Percentiles rank a stretch among this genome's conserved stretches.
Evolutionary conservation across 1,140 invertebrate genomes (phyloP).

Genomic region (Trialeurodes vaporariorum): DNA sequence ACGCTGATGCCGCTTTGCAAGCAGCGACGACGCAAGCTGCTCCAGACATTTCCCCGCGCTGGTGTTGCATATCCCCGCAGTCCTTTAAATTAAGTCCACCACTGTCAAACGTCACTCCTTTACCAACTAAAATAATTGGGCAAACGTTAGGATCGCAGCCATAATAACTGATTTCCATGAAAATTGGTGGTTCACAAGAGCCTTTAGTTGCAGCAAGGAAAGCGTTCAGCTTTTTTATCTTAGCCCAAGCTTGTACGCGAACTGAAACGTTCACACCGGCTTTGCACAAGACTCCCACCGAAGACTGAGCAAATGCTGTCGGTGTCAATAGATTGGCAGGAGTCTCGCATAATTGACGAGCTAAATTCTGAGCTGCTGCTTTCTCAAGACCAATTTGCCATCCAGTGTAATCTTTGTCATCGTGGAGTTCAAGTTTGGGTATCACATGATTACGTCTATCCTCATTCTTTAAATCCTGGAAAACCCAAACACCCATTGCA

Average conservation of each 20-base stretch:
- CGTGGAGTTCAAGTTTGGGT: conserved; percentile 17
- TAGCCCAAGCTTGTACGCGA: conserved; percentile 46
- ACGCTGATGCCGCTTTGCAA: conserved; percentile 38
- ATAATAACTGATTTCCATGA: too few species aligned
- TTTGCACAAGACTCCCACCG: conserved; percentile 36
- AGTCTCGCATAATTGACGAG: conserved; percentile 47
- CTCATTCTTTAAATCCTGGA: conserved; percentile 41
- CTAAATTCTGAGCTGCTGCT: conserved; percentile 49
- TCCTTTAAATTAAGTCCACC: conserved; percentile 52
- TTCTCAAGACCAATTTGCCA: conserved; percentile 44
- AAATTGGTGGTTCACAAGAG: conserved; percentile 46
- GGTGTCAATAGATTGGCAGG: conserved; percentile 53
- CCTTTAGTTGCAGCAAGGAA: conserved; percentile 48
- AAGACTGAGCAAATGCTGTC: conserved; percentile 42
- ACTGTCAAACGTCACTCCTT: conserved; percentile 55
- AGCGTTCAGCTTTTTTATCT: conserved; percentile 46
- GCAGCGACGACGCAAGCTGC: conserved; percentile 46
- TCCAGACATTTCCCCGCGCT: conserved; percentile 56
- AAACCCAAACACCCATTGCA: conserved; percentile 46
- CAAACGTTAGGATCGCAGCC: conserved; percentile 35
- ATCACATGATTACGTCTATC: too few species aligned
- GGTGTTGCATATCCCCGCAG: conserved; percentile 42
- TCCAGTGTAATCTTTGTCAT: conserved; percentile 35
- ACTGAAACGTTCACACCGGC: conserved; percentile 38
- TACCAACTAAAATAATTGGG: conserved; percentile 35